phyloP scores from a whole-genome alignment of 2,113 vertebrate species.

The Aegotheles bennettii region DNA sequence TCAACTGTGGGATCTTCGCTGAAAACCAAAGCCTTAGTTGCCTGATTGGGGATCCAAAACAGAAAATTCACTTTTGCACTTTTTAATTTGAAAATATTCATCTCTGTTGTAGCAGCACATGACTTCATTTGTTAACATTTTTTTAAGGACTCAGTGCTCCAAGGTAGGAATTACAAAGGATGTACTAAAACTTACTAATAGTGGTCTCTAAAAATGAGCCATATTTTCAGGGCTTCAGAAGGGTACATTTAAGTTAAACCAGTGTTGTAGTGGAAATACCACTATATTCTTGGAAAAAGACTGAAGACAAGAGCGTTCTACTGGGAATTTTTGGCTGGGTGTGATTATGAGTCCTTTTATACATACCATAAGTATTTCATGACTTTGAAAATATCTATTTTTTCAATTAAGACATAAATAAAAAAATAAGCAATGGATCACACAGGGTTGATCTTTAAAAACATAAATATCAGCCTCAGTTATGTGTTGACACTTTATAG shows the following conservation, averaged over 20 bases:
- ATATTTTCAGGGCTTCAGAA: not conserved
- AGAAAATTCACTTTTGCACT: not conserved
- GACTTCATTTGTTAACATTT: not conserved
- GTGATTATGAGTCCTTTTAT: not conserved
- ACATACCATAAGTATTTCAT: not conserved
- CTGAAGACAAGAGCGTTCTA: not conserved
- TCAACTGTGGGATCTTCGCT: accelerated
- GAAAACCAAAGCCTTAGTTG: not conserved
- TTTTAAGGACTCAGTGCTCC: not conserved
- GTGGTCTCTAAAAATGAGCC: not conserved
- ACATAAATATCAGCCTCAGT: not conserved
- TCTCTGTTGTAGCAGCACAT: not conserved
- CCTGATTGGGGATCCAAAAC: not conserved
- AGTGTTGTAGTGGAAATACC: not conserved
- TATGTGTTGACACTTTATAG: not conserved
- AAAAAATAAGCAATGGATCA: not conserved
- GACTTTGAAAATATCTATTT: not conserved
- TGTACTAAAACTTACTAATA: not conserved
- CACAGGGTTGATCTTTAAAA: not conserved
- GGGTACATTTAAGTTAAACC: not conserved
- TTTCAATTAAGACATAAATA: not conserved
- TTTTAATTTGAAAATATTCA: not conserved
- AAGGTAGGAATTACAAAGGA: not conserved
- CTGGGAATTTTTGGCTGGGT: not conserved
- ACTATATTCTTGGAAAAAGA: not conserved